Evolutionary conservation across 2,888 invertebrate genomes (phyloP).

Genomic region (Caenorhabditis sinica): DNA sequence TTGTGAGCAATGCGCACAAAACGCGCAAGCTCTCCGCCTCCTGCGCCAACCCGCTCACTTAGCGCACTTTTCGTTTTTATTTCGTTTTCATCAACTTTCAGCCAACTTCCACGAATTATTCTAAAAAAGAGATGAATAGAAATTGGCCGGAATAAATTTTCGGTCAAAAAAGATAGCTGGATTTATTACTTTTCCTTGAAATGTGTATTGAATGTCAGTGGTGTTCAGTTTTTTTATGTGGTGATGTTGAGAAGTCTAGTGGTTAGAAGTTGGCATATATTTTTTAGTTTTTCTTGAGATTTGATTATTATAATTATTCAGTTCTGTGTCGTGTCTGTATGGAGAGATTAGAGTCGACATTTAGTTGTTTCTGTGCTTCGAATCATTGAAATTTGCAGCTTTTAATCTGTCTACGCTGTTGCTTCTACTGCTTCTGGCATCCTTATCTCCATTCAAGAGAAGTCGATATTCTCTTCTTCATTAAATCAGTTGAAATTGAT

Average conservation of each 20-base stretch:
- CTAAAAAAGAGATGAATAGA: background rate
- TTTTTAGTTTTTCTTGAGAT: background rate
- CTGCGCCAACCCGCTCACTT: background rate
- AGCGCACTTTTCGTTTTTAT: constrained; percentile 21
- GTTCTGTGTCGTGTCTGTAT: background rate
- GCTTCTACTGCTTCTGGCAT: too few relatives aligned
- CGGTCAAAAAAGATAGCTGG: background rate
- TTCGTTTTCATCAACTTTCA: background rate
- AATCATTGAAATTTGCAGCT: background rate
- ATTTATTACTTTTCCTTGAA: background rate
- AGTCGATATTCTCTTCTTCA: constrained; percentile 17
- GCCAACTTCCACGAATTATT: background rate
- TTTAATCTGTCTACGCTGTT: background rate
- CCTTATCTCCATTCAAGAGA: too few relatives aligned
- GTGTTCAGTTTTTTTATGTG: background rate
- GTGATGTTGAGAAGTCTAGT: background rate
- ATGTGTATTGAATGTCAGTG: background rate
- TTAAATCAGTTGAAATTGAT: background rate
- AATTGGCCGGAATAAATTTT: background rate
- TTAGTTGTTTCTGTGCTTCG: background rate
- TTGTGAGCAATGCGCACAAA: background rate
- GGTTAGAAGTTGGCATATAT: background rate
- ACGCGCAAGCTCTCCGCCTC: constrained; percentile 9
- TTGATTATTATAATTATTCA: background rate
- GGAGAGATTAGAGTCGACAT: background rate